Conservation (phyloP, 2,888 invertebrate species). For the Phalangium opilio region DNA sequence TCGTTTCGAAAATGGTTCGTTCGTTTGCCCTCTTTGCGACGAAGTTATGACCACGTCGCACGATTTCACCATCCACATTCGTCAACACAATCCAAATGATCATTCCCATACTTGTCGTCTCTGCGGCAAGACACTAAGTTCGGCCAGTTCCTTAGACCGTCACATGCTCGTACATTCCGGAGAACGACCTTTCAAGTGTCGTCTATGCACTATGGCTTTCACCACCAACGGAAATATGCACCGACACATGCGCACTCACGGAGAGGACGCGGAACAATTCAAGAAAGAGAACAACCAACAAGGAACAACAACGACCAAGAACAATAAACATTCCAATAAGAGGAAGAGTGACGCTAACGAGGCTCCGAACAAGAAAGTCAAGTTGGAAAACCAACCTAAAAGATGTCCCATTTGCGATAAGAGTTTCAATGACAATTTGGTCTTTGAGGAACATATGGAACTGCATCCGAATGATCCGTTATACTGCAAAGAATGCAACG, state of each 20-base stretch:
- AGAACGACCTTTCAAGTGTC: constrained; percentile 63
- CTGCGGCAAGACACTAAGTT: constrained; percentile 53
- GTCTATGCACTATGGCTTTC: constrained; percentile 60
- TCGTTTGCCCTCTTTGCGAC: constrained; percentile 49
- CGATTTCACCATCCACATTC: constrained; percentile 52
- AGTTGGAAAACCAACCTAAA: constrained; percentile 17
- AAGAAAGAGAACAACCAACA: constrained; percentile 7
- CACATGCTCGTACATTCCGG: constrained; percentile 66
- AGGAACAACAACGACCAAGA: constrained; percentile 6
- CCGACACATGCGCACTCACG: constrained; percentile 58
- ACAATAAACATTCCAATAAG: constrained; percentile 2
- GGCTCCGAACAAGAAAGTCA: constrained; percentile 21
- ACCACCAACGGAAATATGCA: constrained; percentile 77
- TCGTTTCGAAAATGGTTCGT: constrained; percentile 22
- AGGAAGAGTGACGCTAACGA: constrained; percentile 8
- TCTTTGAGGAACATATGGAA: constrained; percentile 49
- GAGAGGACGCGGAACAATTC: constrained; percentile 21
- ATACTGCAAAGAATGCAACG: constrained; percentile 55
- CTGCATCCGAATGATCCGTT: constrained; percentile 49
- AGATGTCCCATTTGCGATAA: constrained; percentile 47
- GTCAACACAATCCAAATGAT: constrained; percentile 31
- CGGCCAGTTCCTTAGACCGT: constrained; percentile 59
- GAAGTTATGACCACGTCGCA: constrained; percentile 44
- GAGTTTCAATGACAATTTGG: constrained; percentile 43
- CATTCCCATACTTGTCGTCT: constrained; percentile 47